A percentile compares a stretch with the other conserved stretches of the same genome.
phyloP scores from a whole-genome alignment of 2,797 vertebrate genomes.

The Micrastur ruficollis region DNA sequence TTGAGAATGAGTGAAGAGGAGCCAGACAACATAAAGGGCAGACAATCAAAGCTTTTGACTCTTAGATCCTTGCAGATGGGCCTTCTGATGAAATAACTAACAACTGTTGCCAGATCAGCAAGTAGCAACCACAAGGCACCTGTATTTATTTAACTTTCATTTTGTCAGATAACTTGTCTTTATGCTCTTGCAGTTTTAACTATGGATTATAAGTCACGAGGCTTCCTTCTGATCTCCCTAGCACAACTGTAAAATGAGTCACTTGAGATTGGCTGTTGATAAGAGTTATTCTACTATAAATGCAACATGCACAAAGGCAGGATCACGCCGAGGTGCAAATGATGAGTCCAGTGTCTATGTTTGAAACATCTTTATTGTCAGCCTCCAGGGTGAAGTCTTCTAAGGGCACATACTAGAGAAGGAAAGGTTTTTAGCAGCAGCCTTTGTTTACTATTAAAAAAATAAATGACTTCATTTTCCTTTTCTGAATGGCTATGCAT shows the following conservation, averaged over 20 bases:
- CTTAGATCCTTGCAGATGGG: conserved; percentile 81
- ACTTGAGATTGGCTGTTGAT: background rate
- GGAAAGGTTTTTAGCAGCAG: background rate
- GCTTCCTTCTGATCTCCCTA: conserved; percentile 36
- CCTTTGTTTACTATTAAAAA: background rate
- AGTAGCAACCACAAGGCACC: conserved; percentile 79
- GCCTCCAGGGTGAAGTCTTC: background rate
- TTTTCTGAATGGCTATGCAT: background rate
- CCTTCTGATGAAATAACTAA: conserved; percentile 73
- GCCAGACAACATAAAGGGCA: conserved; percentile 79
- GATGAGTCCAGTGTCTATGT: background rate
- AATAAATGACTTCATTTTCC: background rate
- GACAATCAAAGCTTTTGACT: conserved; percentile 76
- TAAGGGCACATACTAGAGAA: background rate
- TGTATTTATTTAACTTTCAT: conserved; percentile 71
- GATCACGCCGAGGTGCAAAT: background rate
- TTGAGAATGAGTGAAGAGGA: conserved; percentile 77
- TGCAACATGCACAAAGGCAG: background rate
- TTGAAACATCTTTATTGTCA: background rate
- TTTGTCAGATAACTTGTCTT: conserved; percentile 61
- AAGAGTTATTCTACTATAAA: background rate
- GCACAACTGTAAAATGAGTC: conserved; percentile 28
- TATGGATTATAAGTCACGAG: background rate
- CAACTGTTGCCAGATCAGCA: conserved; percentile 77
- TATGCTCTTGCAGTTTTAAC: conserved; percentile 37